These are phyloP conservation scores for Elanoides forficatus DNA, from an alignment of 2,113 vertebrate species.

Conservation along the genomic window DNA sequence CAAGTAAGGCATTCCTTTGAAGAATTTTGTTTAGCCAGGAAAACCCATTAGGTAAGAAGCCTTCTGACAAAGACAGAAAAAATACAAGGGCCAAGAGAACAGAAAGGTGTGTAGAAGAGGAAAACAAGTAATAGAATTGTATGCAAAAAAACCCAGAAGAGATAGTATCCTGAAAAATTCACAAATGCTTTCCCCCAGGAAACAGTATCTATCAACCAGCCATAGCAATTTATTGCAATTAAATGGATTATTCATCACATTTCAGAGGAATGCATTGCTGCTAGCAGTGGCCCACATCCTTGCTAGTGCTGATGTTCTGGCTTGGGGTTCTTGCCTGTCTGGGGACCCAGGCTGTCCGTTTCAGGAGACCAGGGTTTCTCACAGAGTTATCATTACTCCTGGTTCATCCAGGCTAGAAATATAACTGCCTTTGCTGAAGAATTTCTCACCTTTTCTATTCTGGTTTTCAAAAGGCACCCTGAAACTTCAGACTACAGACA, in stretches of 20 bases:
- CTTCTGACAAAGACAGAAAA: neutral
- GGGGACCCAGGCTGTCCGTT: neutral
- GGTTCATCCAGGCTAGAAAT: neutral
- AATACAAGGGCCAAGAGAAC: neutral
- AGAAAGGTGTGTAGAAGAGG: neutral
- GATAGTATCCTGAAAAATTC: neutral
- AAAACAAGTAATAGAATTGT: neutral
- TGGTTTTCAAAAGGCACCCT: neutral
- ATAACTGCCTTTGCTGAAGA: neutral
- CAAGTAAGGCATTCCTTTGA: neutral
- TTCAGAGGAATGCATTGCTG: neutral
- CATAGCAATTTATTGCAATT: neutral
- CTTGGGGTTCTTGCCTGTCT: neutral
- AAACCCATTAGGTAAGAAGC: neutral
- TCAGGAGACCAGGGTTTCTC: neutral
- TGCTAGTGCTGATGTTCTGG: neutral
- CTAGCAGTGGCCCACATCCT: neutral
- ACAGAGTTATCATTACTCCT: neutral
- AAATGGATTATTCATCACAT: neutral
- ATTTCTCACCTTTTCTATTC: neutral
- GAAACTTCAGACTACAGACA: neutral
- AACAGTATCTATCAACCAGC: neutral
- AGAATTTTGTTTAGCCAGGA: neutral
- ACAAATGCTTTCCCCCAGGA: neutral
- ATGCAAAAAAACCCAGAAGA: neutral